A percentile compares a stretch with the other conserved stretches of the same genome.
Evolutionary conservation across 2,113 vertebrate species (phyloP).

Genomic region (Connochaetes taurinus): DNA sequence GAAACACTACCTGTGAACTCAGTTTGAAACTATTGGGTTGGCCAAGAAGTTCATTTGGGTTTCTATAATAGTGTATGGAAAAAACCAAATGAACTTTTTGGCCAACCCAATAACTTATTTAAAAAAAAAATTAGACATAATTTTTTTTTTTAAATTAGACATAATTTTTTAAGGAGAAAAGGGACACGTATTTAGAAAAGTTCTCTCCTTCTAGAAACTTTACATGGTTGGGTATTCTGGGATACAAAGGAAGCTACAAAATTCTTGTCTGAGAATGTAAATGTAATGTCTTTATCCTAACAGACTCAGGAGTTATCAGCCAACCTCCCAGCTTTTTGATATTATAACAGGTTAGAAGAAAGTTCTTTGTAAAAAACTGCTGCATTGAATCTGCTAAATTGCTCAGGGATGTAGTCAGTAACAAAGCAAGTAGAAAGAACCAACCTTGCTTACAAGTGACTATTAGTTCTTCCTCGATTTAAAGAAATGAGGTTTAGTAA

Average conservation of each 20-base stretch:
- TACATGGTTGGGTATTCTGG: not conserved
- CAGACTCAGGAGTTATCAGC: slow-evolving; percentile 3
- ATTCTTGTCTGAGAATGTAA: not conserved
- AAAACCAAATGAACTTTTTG: not conserved
- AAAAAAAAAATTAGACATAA: not conserved
- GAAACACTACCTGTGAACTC: not conserved
- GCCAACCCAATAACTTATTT: not conserved
- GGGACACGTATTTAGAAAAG: not conserved
- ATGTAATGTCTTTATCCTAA: not conserved
- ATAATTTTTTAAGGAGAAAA: not conserved
- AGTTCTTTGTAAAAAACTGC: not conserved
- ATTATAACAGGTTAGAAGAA: slow-evolving; percentile 38
- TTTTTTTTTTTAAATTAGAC: not conserved
- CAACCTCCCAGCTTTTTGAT: not conserved
- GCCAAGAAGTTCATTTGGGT: not conserved
- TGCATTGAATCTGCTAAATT: slow-evolving; percentile 32
- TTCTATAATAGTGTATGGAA: not conserved
- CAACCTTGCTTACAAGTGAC: not conserved
- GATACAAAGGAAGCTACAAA: not conserved
- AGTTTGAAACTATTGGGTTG: not conserved
- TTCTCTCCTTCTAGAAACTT: not conserved
- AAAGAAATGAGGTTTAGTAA: slow-evolving; percentile 35
- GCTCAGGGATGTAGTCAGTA: slow-evolving; percentile 25
- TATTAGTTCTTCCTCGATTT: slow-evolving; percentile 1
- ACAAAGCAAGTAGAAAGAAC: not conserved